Base-by-base conservation (phyloP, 2,888 invertebrate genomes). In the Leucophenga montana region DNA sequence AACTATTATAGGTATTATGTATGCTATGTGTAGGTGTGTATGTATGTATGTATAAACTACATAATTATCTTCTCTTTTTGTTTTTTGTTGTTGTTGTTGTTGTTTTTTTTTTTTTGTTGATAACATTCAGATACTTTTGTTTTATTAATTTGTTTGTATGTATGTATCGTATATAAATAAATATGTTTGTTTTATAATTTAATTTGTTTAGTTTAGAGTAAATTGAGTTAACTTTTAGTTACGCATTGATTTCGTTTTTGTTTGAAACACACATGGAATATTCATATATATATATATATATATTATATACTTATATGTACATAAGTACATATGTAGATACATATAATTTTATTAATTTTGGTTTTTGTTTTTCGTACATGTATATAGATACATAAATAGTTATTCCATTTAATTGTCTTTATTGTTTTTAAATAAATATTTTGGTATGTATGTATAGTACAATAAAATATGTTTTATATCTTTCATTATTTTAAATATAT, bases 171-270 rank as follows among this genome's bases (percentile, higher is more conserved):
- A 50, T 50, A 0, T 53, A 53, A 53, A 11, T 56, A 9, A 14
- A 56, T 56, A 11, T 56, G 11, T 46, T 62, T 48, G 66, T 48
- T 11, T 50, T 71, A 33, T 64, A 46, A 5, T 18, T 57, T 39
- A 13, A 31, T 50, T 66, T 66, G 48, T 50, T 4, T 27, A 39
- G 33, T 66, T 53, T 33, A 67, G 68, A 70, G 67, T 76, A 77
- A 74, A 81, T 79, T 75, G 75, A 77, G 85, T 86, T 85, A 86
- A 85, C 85, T 85, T 83, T 82, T 74, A 78, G 76, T 85, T 83
- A 68, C 83, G 78, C 70, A 71, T 67, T 67, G 80, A 76, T 76
- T 73, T 75, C 67, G 22, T 74, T 70, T 70, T 62, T 62, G 33
- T 56, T 56, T 66, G 70, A 73, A 66, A 74, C 75, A 75, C 74